Base-by-base conservation (phyloP, 1,140 invertebrate species). In the Ostrea edulis region DNA sequence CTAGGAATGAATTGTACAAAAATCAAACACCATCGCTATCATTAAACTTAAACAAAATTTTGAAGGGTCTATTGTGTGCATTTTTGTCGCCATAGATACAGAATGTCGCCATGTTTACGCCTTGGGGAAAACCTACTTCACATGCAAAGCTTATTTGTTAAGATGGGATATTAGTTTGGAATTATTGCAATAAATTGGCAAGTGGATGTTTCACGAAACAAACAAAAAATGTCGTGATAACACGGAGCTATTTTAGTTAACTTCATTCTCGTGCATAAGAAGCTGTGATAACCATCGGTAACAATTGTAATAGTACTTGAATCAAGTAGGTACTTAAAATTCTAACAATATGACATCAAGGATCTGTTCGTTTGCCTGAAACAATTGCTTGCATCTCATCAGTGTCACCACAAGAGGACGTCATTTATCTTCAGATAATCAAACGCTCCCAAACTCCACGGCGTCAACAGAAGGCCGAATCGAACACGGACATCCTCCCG, bases 201-300 rank as follows among this genome's bases (percentile, higher is more conserved):
- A 71, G 68, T 71, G 68, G 29, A 71, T 71, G 22, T 25, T 71
- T 71, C 68, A 71, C 29, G 29, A 71, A 71, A 71, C 68, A 29
- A 71, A 71, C 68, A 71, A 71, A 71, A 71, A 71, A 71, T 71
- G 22, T 71, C 68, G 68, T 71, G 68, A 71, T 71, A 71, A 71
- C 68, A 71, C 68, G 68, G 58, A 71, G 68, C 25, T 71, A 71
- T 71, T 71, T 71, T 71, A 71, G 68, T 71, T 25, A 71, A 25
- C 68, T 71, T 71, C 22, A 71, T 71, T 71, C 68, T 71, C 68
- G 68, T 71, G 68, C 22, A 71, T 25, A 71, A 71, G 68, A 71
- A 71, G 68, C 68, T 25, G n/a, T 8, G 68, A 71, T 71, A 71
- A 25, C 68, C 68, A 71, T 71, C 68, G 29, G 68, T 71, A 71